phyloP scores from a whole-genome alignment of 2,888 invertebrate genomes.

The Hermaeophaga mercurialis region DNA sequence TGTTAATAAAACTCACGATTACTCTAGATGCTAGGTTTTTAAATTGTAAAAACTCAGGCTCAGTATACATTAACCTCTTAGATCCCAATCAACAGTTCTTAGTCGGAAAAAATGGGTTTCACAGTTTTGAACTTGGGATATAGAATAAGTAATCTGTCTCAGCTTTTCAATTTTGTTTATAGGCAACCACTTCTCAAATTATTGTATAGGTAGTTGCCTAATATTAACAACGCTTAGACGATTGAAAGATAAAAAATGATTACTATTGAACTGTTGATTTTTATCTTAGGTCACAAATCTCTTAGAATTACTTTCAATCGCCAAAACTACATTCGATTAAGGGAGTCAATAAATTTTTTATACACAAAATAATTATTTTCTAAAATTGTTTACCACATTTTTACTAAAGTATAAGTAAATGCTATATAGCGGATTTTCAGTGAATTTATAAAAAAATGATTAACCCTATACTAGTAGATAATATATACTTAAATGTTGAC shows the following conservation, averaged over 20 bases:
- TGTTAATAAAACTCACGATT: conserved; percentile 14
- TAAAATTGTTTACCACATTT: conserved; percentile 29
- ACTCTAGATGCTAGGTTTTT: conserved; percentile 27
- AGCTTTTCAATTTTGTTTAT: too few relatives aligned
- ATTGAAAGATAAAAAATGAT: too few relatives aligned
- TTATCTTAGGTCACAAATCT: background rate
- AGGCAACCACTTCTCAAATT: too few relatives aligned
- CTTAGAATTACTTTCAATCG: conserved; percentile 27
- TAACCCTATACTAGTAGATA: conserved; percentile 15
- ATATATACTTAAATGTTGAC: conserved; percentile 13
- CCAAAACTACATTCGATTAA: conserved; percentile 38
- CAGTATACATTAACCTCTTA: conserved; percentile 5
- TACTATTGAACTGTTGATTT: background rate
- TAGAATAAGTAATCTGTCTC: too few relatives aligned
- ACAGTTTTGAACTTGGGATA: too few relatives aligned
- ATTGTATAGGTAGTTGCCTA: too few relatives aligned
- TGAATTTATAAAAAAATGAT: conserved; percentile 7
- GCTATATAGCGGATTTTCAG: conserved; percentile 8
- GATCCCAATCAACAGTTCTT: too few relatives aligned
- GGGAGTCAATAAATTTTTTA: conserved; percentile 38
- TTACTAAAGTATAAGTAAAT: conserved; percentile 11
- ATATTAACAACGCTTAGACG: too few relatives aligned
- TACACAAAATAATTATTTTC: conserved; percentile 34
- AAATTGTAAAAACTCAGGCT: conserved; percentile 18
- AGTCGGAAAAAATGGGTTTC: too few relatives aligned